These are phyloP conservation scores for Colaptes auratus DNA, from an alignment of 2,113 vertebrate genomes.

Conservation along the genomic window DNA sequence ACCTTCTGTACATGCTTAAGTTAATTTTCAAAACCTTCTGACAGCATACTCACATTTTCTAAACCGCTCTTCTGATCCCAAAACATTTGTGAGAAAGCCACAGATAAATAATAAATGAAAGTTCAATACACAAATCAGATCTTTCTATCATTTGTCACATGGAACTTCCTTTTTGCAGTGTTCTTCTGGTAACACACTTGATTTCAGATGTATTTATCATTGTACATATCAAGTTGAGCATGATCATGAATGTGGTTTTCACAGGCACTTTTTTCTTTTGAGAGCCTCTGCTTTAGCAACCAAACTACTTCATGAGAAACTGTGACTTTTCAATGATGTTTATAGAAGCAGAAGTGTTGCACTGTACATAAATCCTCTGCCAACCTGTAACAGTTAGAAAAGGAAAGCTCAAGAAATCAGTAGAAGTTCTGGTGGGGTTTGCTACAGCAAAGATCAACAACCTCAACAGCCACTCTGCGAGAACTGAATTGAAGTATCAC, in stretches of 20 bases:
- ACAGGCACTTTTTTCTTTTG: neutral
- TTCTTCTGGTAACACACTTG: neutral
- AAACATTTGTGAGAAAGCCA: neutral
- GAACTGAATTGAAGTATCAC: neutral
- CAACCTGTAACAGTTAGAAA: neutral
- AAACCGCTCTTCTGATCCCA: neutral
- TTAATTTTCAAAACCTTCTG: neutral
- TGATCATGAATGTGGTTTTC: neutral
- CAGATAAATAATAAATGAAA: neutral
- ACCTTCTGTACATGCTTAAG: neutral
- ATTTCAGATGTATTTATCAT: neutral
- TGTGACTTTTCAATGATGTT: neutral
- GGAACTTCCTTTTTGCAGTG: neutral
- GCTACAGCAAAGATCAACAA: neutral
- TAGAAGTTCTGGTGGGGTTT: neutral
- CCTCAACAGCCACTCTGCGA: neutral
- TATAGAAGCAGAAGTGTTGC: neutral
- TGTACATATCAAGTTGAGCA: neutral
- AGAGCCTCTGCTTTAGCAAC: neutral
- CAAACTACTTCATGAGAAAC: neutral
- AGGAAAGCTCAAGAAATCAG: neutral
- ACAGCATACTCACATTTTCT: neutral
- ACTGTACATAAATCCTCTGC: neutral
- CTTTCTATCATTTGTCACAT: neutral
- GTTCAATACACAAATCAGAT: neutral